Base-by-base conservation (phyloP, 2,797 vertebrate species). In the Acanthurus tractus region DNA sequence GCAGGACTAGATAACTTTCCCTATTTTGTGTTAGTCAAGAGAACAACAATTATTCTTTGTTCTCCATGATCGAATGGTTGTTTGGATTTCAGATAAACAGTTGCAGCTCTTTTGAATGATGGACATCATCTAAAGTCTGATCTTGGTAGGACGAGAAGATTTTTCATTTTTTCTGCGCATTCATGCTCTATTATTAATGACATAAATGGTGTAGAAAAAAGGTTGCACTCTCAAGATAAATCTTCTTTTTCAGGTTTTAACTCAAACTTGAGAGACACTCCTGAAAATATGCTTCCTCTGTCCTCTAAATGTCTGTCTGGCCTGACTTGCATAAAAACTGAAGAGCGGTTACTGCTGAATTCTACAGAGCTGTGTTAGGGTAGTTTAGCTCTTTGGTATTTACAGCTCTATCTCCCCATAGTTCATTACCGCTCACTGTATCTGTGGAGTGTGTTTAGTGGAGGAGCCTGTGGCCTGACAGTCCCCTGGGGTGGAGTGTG, bases 401-500 rank as follows among this genome's bases (percentile, higher is more conserved):
- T 91, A 88, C 86, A 85, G 89, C 82, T 87, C 84, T 52, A 79
- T 83, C 84, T 83, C 66, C 81, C 80, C 82, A 68, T 86, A 86
- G 88, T 93, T 91, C 86, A 92, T 92, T 90, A 89, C 78, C 12
- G 36, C 58, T 75, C 72, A 80, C 78, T 88, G 90, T 88, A 89
- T 86, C 85, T 81, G 86, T 17, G 62, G 61, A 78, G 88, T 87
- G 87, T 90, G 88, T 93, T 88, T 88, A 88, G 86, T 71, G 12
- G 10, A 77, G 72, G 74, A 79, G 86, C 76, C 82, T 76, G 88
- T 90, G 85, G 85, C 83, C 87, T 87, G 84, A 75, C 78, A 76
- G 84, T 93, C 93, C 92, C 94, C 56, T 65, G 29, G 89, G 87
- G 83, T 82, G 78, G 84, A 88, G 84, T 91, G 88, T 93, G 93